phyloP scores from a whole-genome alignment of 2,113 vertebrate genomes.

The Lasiurus cinereus region DNA sequence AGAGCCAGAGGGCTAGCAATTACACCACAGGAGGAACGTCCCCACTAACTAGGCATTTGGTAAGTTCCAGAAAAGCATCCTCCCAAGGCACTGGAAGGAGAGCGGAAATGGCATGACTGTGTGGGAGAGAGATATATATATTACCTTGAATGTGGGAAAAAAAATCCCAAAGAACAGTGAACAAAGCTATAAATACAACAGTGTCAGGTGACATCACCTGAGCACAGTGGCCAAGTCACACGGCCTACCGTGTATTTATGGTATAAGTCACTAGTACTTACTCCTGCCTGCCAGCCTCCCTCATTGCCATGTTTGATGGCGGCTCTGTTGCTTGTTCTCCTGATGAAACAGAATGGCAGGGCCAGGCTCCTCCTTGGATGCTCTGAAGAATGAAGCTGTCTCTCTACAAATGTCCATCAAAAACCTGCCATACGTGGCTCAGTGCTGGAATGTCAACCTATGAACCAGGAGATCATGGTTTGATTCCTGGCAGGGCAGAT shows the following conservation, averaged over 20 bases:
- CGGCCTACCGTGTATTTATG: slow-evolving; percentile 66
- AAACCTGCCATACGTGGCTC: not conserved
- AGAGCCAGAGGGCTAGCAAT: not conserved
- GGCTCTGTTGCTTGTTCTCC: not conserved
- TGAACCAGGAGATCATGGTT: too few species aligned
- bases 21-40: not conserved
- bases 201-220: slow-evolving; percentile 68
- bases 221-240: slow-evolving; percentile 60
- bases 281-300: not conserved
- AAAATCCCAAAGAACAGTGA: slow-evolving; percentile 52
- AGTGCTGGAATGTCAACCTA: too few species aligned
- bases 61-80: not conserved
- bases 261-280: slow-evolving; percentile 57
- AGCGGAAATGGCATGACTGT: not conserved
- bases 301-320: not conserved
- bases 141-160: not conserved
- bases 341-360: not conserved
- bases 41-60: not conserved
- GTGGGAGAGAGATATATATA: not conserved
- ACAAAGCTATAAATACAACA: slow-evolving; percentile 76
- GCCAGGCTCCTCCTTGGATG: not conserved
- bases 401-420: not conserved
- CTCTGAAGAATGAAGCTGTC: not conserved
- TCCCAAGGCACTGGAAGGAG: not conserved
- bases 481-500: too few species aligned